Base-by-base conservation (phyloP, 1,140 invertebrate species). In the Forficula auricularia region DNA sequence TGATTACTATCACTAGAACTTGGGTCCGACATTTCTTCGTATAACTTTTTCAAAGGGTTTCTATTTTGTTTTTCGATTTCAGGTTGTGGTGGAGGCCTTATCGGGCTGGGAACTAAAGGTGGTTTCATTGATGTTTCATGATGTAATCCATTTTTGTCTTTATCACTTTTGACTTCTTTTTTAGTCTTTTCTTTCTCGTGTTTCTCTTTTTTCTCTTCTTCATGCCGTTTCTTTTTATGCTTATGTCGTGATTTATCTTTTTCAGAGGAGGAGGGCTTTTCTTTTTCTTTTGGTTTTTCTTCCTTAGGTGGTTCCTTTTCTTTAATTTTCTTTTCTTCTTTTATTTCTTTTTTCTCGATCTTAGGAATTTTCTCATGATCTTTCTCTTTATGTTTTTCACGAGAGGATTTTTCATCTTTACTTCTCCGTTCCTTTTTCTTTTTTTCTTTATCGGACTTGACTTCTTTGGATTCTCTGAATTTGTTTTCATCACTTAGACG, bases 381-480 rank as follows among this genome's bases (percentile, higher is more conserved):
- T 47, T 62, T 13, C 46, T 69, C 57, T 47, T 71, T 58, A 57
- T 70, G 57, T 37, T 61, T 58, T 48, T 71, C 57, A 48, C 70
- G 62, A 43, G 56, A 51, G 61, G 68, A 42, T 59, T 68, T 43
- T 57, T 69, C 47, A 57, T 68, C 36, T 58, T 53, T 47, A 58
- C 62, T 50, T 50, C 61, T 48, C 60, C 55, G 40, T 54, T 58
- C 50, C 44, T 48, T 51, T 30, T 42, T 41, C 46, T 48, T 38
- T 37, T 44, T 38, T 9, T 49, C 39, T 30, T 9, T 19, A 19
- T 35, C 3, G 38, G 31, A 10, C 27, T 42, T 14, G 31, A 9
- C 9, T 51, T 4, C 54, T 53, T n/a, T 48, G 47, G 13, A 18
- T 49, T 45, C 27, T 49, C 57, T 52, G 27, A 53, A 54, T 16